Evolutionary conservation across 1,140 invertebrate species (phyloP), one percentile per base, ranked within the genome.

Genomic region (Aphidius gifuensis): DNA sequence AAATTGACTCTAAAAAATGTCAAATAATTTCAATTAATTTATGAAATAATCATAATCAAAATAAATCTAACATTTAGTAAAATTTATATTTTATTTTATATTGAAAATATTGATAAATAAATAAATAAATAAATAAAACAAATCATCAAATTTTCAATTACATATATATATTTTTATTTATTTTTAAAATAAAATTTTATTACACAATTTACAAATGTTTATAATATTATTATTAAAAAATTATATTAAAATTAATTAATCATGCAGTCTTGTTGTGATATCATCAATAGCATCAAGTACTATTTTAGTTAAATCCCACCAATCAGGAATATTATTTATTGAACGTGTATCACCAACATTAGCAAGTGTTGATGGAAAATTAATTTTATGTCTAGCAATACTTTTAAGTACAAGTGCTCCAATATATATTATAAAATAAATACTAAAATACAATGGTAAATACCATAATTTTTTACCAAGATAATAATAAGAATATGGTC

Each of bases 351-450:
- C 65, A 6, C 49, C 66, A 56, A 67, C 68, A 0, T 64, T 72
- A 0, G 74, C 75, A 5, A 80, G 58, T 39, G 74, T 70, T 2
- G 69, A 48, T 0, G 82, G 83, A 42, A 84, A 80, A 54, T 78
- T 75, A 49, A 88, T 84, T 79, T 92, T 92, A 72, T 92, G 90
- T 58, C 90, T 84, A 9, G 89, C 84, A 49, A 93, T 86, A 6
- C 90, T 89, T 73, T 91, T 92, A 3, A 92, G 79, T 53, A 93
- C 88, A 7, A 93, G 79, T 46, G 88, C 88, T 4, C 87, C 86
- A 3, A 93, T 87, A 67, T 92, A 93, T 61, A 91, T 83, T 61
- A 90, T 88, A 69, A 92, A 92, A 68, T 90, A 93, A n/a, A 91
- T 87, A 62, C 90, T 91, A 70, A 92, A 92, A 72, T 92, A 92